phyloP scores from a whole-genome alignment of 2,113 vertebrate species.

The Notechis scutatus region DNA sequence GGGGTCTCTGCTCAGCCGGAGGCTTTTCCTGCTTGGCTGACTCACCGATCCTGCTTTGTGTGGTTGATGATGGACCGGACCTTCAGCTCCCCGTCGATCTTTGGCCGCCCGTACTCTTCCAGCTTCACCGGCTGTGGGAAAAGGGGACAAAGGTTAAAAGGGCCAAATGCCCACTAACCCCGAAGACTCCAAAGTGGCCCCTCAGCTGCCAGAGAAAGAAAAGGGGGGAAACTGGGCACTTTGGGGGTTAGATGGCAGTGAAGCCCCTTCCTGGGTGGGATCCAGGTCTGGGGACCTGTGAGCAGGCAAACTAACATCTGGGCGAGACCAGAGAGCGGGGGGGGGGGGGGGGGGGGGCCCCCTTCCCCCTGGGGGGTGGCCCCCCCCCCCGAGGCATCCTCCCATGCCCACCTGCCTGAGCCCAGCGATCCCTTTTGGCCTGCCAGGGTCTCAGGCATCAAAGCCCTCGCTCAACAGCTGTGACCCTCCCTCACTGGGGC shows the following conservation, averaged over 20 bases:
- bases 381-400: background rate
- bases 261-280: background rate
- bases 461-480: too few species aligned
- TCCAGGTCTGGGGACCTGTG: background rate
- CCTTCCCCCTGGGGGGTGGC: too few species aligned
- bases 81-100: constrained; percentile 96
- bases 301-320: background rate
- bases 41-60: constrained; percentile 95
- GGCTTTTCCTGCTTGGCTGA: fast-evolving
- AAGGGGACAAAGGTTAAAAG: background rate
- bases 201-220: background rate
- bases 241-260: background rate
- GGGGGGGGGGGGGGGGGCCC: too few species aligned
- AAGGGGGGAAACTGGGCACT: background rate
- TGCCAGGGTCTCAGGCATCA: too few species aligned
- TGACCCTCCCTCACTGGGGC: background rate
- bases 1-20: background rate
- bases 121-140: constrained; percentile 86
- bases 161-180: too few species aligned
- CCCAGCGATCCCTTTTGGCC: background rate
- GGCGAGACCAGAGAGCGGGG: background rate
- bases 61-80: constrained; percentile 92
- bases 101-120: constrained; percentile 92
- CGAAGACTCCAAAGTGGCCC: too few species aligned
- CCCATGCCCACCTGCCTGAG: background rate